phyloP scores from a whole-genome alignment of 2,113 vertebrate genomes.

The Verasper variegatus region DNA sequence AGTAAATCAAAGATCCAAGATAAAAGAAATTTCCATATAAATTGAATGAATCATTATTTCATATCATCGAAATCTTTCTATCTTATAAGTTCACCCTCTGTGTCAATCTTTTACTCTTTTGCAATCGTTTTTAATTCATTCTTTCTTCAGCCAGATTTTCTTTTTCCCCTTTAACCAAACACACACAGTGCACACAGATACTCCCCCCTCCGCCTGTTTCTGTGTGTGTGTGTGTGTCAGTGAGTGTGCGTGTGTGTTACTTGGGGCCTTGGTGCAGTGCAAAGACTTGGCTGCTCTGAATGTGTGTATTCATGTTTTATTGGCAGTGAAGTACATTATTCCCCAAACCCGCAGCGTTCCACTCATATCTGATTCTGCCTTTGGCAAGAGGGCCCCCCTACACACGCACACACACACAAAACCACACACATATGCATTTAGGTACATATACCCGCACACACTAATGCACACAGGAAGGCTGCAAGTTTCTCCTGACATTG shows the following conservation, averaged over 20 bases:
- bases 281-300: conserved; percentile 73
- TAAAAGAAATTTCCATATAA: neutral
- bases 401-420: conserved; percentile 14
- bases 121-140: neutral
- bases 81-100: neutral
- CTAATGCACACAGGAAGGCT: conserved; percentile 15
- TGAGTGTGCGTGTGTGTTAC: conserved; percentile 26
- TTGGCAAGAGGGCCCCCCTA: conserved; percentile 56
- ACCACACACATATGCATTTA: conserved; percentile 1
- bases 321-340: conserved; percentile 82
- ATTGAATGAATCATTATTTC: neutral
- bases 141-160: conserved; percentile 21
- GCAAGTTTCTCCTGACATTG: conserved; percentile 58
- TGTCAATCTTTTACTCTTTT: neutral
- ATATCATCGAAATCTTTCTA: neutral
- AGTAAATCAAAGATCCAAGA: neutral
- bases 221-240: conserved; percentile 1
- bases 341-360: conserved; percentile 79
- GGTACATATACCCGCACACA: conserved; percentile 5
- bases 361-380: conserved; percentile 79
- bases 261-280: conserved; percentile 58
- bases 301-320: conserved; percentile 84
- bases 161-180: conserved; percentile 28
- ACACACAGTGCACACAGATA: conserved; percentile 15
- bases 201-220: neutral